Evolutionary conservation across 2,113 vertebrate species (phyloP).

Genomic region (Drymodes brunneopygia): DNA sequence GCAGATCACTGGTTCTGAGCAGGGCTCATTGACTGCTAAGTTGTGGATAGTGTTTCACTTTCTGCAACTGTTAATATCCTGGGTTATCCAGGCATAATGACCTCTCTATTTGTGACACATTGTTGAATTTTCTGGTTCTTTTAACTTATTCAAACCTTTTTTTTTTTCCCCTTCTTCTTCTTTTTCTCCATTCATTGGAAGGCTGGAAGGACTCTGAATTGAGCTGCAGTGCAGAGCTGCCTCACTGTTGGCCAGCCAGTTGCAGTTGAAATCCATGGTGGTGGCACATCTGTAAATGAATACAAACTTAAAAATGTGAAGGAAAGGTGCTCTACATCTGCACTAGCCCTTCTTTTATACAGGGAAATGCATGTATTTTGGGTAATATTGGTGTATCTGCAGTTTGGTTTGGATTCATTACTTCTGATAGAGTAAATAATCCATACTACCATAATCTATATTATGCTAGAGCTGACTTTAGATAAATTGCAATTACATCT

Average conservation of each 20-base stretch:
- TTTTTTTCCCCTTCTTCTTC: background rate
- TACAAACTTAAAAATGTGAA: background rate
- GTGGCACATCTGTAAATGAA: background rate
- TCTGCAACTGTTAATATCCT: conserved; percentile 77
- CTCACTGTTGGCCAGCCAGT: conserved; percentile 56
- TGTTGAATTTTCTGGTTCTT: conserved; percentile 85
- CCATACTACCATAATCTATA: background rate
- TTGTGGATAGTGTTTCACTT: conserved; percentile 79
- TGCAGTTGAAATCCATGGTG: background rate
- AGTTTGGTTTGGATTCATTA: background rate
- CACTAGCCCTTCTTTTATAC: background rate
- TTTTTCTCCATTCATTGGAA: conserved; percentile 53
- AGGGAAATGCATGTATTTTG: background rate
- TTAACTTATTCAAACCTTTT: conserved; percentile 74
- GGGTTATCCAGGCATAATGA: conserved; percentile 82
- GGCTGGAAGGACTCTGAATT: conserved; percentile 68
- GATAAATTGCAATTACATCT: background rate
- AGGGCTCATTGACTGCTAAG: conserved; percentile 75
- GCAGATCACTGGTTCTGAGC: conserved; percentile 76
- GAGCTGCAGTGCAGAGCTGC: conserved; percentile 56
- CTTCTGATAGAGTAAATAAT: background rate
- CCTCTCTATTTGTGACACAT: conserved; percentile 80
- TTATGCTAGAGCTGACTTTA: background rate
- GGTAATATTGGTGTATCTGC: background rate
- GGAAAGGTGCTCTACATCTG: conserved; percentile 6